Evolutionary conservation across 2,888 invertebrate species (phyloP).

Genomic region (Drosophila flavopinicola): DNA sequence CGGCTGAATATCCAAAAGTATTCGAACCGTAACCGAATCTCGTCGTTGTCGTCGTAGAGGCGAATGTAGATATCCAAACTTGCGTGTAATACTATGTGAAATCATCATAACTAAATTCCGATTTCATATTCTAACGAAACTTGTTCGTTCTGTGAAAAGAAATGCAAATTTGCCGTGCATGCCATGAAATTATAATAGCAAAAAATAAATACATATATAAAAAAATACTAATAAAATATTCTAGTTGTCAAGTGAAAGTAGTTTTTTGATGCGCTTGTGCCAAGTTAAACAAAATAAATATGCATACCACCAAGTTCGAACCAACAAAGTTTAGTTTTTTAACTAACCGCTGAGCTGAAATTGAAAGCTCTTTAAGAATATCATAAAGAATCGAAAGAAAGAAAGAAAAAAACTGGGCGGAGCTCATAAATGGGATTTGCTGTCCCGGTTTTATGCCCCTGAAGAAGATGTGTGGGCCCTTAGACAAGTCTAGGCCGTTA

Average conservation of each 20-base stretch:
- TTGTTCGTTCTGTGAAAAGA: conserved; percentile 7
- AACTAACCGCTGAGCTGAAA: conserved; percentile 11
- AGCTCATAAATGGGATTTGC: conserved; percentile 36
- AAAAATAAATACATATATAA: conserved; percentile 7
- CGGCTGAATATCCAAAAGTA: conserved; percentile 29
- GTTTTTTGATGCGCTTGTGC: conserved; percentile 1
- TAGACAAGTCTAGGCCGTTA: conserved; percentile 9
- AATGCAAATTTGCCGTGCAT: conserved; percentile 39
- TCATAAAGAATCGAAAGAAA: conserved; percentile 16
- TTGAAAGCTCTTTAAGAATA: conserved; percentile 26
- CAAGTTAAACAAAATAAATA: conserved; percentile 18
- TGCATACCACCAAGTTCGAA: neutral
- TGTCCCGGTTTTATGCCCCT: conserved; percentile 32
- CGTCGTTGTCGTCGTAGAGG: conserved; percentile 7
- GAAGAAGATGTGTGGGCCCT: conserved; percentile 13
- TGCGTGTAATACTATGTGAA: conserved; percentile 39
- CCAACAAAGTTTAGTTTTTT: conserved; percentile 4
- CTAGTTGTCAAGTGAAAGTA: conserved; percentile 37
- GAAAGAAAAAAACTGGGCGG: conserved; percentile 4
- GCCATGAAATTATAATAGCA: conserved; percentile 32
- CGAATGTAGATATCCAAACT: conserved; percentile 25
- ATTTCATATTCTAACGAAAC: conserved; percentile 33
- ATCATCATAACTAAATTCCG: conserved; percentile 38
- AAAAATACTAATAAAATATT: conserved; percentile 32
- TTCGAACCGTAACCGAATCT: conserved; percentile 5